phyloP scores from a whole-genome alignment of 2,888 invertebrate genomes.

The Eupeodes luniger region DNA sequence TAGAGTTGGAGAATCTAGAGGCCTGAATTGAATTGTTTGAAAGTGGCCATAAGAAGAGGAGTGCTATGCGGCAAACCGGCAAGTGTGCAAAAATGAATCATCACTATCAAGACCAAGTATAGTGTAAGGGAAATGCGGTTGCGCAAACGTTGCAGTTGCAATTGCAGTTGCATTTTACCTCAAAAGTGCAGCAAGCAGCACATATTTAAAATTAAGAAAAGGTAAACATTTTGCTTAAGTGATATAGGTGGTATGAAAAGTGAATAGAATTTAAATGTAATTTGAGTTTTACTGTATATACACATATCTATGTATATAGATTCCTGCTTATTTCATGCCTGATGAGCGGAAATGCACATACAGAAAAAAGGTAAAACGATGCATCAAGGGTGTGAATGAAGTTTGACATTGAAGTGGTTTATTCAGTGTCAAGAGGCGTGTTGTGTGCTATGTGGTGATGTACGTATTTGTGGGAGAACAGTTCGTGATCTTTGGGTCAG shows the following conservation, averaged over 20 bases:
- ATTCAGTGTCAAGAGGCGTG: conserved; percentile 51
- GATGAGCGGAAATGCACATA: conserved; percentile 10
- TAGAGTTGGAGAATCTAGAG: conserved; percentile 2
- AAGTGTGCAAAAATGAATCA: conserved; percentile 64
- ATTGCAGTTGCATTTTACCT: conserved; percentile 1
- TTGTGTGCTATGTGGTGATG: not conserved
- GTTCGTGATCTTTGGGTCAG: conserved; percentile 69
- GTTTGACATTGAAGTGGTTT: conserved; percentile 62
- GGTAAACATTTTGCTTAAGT: conserved; percentile 71
- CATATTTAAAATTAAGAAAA: conserved; percentile 45
- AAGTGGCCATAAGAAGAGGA: conserved; percentile 52
- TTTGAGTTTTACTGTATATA: conserved; percentile 30
- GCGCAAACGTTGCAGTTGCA: conserved; percentile 38
- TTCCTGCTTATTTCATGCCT: conserved; percentile 26
- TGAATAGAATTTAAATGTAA: conserved; percentile 49
- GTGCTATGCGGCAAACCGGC: not conserved
- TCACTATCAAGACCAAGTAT: conserved; percentile 50
- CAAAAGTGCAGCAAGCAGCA: conserved; percentile 46
- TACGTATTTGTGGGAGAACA: conserved; percentile 7
- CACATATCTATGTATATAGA: not conserved
- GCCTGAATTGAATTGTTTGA: conserved; percentile 71
- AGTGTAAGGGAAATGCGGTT: conserved; percentile 28
- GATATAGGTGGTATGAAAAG: conserved; percentile 17
- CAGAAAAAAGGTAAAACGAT: conserved; percentile 25
- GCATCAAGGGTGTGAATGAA: conserved; percentile 62